These are phyloP conservation scores for Baronia brevicornis DNA, from an alignment of 2,888 invertebrate species.

Conservation along the genomic window DNA sequence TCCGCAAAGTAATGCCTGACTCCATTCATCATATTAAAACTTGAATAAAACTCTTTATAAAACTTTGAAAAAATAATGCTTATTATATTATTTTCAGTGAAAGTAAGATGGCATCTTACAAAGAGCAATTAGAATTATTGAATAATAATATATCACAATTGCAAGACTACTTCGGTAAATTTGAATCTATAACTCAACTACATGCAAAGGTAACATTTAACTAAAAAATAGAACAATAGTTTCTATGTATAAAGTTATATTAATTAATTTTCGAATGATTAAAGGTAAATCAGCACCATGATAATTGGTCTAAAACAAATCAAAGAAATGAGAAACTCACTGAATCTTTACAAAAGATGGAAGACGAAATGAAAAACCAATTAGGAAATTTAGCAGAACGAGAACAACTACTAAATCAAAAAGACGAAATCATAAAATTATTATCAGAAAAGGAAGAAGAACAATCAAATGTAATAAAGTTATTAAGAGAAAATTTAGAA, in stretches of 20 bases:
- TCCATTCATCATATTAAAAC: too few relatives aligned
- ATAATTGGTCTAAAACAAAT: constrained; percentile 38
- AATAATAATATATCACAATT: constrained; percentile 45
- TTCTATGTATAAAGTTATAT: not conserved
- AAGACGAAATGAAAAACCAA: constrained; percentile 36
- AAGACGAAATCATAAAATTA: constrained; percentile 41
- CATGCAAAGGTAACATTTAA: constrained; percentile 39
- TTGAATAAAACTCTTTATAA: too few relatives aligned
- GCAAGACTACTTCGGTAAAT: constrained; percentile 49
- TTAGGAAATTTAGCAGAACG: constrained; percentile 29
- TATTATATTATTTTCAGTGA: constrained; percentile 34
- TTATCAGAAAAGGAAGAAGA: constrained; percentile 53
- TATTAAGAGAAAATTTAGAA: constrained; percentile 48
- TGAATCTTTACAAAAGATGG: constrained; percentile 42
- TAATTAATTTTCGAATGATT: constrained; percentile 13
- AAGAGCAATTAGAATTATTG: constrained; percentile 42
- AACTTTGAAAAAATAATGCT: not conserved
- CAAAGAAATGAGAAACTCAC: constrained; percentile 39
- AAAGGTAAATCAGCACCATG: constrained; percentile 45
- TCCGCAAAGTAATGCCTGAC: too few relatives aligned
- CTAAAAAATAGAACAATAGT: not conserved
- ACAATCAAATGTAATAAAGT: constrained; percentile 48
- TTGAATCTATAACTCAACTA: constrained; percentile 45
- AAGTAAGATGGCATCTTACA: constrained; percentile 46
- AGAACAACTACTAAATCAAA: constrained; percentile 37